Evolutionary conservation across 2,113 vertebrate species (phyloP).

Genomic region (Eclectus roratus): DNA sequence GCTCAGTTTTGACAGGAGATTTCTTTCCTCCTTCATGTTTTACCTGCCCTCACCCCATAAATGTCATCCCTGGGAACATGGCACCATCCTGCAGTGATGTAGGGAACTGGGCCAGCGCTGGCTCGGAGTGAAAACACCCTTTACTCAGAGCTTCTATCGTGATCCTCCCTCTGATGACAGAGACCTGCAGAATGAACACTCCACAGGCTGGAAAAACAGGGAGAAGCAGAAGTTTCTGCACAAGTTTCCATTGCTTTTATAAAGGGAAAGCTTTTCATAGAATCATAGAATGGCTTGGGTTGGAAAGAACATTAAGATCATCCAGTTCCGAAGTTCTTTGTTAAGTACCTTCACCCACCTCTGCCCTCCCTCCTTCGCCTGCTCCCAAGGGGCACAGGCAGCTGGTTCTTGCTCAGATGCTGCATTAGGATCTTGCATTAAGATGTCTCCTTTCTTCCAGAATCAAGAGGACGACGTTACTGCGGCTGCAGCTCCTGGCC

Average conservation of each 20-base stretch:
- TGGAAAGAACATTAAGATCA: too few relatives aligned
- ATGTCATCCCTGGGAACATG: background rate
- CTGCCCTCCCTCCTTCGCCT: background rate
- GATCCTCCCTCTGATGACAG: background rate
- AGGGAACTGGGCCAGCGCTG: background rate
- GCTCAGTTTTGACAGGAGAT: background rate
- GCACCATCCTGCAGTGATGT: background rate
- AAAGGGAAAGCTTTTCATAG: background rate
- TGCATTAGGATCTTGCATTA: background rate
- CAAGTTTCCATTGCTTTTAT: background rate
- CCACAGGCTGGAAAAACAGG: background rate
- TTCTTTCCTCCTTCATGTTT: background rate
- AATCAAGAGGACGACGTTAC: conserved; percentile 86
- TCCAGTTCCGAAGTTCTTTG: background rate
- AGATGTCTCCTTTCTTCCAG: conserved; percentile 58
- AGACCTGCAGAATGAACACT: background rate
- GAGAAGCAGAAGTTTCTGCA: background rate
- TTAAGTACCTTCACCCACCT: background rate
- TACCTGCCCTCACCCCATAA: background rate
- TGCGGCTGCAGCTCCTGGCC: conserved; percentile 82
- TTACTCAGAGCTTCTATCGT: background rate
- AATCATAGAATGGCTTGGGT: too few relatives aligned
- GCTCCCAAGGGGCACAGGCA: background rate
- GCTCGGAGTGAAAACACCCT: background rate
- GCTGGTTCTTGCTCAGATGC: background rate